Evolutionary conservation across 92 coral and sea anemone genomes (phyloP), one percentile per base, ranked within the genome.

Genomic region (Phenganax subtilis): DNA sequence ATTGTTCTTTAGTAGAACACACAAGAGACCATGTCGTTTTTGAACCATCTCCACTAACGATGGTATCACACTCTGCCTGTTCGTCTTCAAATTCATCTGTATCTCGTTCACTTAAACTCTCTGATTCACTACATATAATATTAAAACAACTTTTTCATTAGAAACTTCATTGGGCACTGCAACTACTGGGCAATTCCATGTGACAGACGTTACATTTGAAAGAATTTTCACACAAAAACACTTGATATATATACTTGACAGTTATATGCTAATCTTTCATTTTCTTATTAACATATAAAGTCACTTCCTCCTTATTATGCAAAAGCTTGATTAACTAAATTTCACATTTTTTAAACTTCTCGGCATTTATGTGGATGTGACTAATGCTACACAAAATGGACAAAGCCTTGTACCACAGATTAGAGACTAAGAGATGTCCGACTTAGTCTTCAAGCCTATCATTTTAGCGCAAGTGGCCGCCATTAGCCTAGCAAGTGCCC

Each of bases 1-100:
- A 93, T 63, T 93, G 97, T 29, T 88, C 84, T 29, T 88, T 90
- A 0, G 91, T 90, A 6, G 97, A 91, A 57, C 97, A 93, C 30
- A 85, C 91, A 11, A 93, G 89, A 27, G 88, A 84, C 97, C 97
- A 93, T 16, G 61, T 54, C 54, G 92, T 85, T 62, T 86, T 84
- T 0, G 71, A 55, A 9, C 86, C 90, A 11, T 80, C 89, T 8
- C 84, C 80, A 0, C 80, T 54, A n/a, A 75, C 85, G 58, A 82
- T 86, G 12, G 85, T 87, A 51, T 81, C 82, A 12, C 88, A 90
- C 14, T 84, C 85, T 14, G 82, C 90, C 61, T 77, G 55, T 0
- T 86, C 88, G 15, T 87, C 91, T 61, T 80, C 69, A 0, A 84
- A 85, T 15, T 86, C 85, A 17, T 84, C 89, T 63, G 67, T 65